Base-by-base conservation (phyloP, 2,888 invertebrate genomes). In the Dicyrtomina minuta region DNA sequence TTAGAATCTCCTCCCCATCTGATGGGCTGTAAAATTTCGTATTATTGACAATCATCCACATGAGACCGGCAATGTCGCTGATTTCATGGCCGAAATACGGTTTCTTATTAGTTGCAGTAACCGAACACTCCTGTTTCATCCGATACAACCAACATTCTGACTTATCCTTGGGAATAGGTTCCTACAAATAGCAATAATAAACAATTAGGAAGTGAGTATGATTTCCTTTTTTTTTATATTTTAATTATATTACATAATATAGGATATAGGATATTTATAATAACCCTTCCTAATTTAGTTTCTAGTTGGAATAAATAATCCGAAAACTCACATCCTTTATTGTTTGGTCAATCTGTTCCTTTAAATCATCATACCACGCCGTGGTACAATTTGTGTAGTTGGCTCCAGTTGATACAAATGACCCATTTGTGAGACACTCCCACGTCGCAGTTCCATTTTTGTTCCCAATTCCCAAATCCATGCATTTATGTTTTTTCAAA, bases 31-130 rank as follows among this genome's bases (percentile, higher is more conserved):
- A 43, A 20, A 60, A 56, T 2, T 70, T 49, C 13, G 71, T 62
- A 22, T 56, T 64, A 3, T 56, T 26, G 0, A 77, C 51, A 22
- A 70, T 61, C 27, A 17, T 12, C 10, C 56, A 62, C n/a, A 73
- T 53, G 12, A 74, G n/a, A 1, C 20, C 58, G 0, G 67, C 39
- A n/a, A 77, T 65, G 15, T 39, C 22, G 1, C 12, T n/a, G 4
- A 78, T 76, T 65, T 78, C 78, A 70, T 78, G 75, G 0, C 77
- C 77, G 56, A 68, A 76, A 51, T 75, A 77, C 12, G 66, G 56
- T 5, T 27, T 26, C 27, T 66, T 72, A 33, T 62, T 65, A 17
- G 44, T 56, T 8, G 20, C 27, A 5, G 33, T 22, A 3, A 41
- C 26, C 8, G 27, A 5, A 33, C 56, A 26, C 12, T 20, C 20